Evolutionary conservation across 2,888 invertebrate genomes (phyloP), one percentile per base, ranked within the genome.

Genomic region (Ypsolopha sequella): DNA sequence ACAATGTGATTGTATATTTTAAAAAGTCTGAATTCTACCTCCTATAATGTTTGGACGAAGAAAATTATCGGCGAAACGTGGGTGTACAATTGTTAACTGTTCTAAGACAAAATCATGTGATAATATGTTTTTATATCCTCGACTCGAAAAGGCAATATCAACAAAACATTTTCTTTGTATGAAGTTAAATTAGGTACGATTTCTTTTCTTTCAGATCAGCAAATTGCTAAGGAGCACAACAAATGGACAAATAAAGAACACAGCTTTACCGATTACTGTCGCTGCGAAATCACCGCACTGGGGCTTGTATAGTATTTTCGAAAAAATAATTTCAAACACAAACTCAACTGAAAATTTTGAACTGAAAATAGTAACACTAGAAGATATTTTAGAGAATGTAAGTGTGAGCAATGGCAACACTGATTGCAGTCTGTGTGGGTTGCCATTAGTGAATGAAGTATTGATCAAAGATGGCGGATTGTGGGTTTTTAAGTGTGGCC

Each of bases 401-500:
- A 56, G 62, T 9, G 55, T 73, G 9, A 70, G 64, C 47, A 70
- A 73, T 36, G 63, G 61, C 45, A 56, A 69, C 6, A 63, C 61
- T 6, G 85, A 86, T 54, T 90, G 90, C 58, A 68, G 77, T 0
- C 80, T 89, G 1, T 91, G 91, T 60, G 89, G 89, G 49, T 65
- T 91, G 62, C 88, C 89, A 53, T 73, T 91, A 44, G 80, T 88
- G 59, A 90, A 90, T 56, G 85, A 86, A 51, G 85, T 90, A 49
- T 63, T 91, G 45, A 79, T 91, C 35, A 80, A 88, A 65, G 89
- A 89, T 69, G 90, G 88, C 60, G 91, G 91, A 10, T 66, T 91
- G 2, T 89, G 89, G 76, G 86, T 88, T 48, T 91, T 90, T 67
- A 85, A 85, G 51, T 91, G 91, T 63, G 89, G 90, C 47, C 91